Evolutionary conservation across 2,888 invertebrate species (phyloP).

Genomic region (Nomada fucata): DNA sequence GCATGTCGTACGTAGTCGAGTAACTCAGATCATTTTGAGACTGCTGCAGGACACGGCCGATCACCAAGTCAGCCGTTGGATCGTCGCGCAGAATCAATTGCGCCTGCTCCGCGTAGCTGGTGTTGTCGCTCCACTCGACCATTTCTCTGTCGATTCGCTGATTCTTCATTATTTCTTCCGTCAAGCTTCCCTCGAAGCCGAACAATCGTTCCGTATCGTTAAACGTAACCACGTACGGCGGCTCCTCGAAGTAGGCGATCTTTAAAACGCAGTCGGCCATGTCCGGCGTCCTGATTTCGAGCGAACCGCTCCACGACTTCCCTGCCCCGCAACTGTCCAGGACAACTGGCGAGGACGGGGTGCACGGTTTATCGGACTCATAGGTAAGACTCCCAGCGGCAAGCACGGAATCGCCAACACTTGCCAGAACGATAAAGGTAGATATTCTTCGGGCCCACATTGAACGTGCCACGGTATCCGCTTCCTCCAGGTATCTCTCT

Average conservation of each 20-base stretch:
- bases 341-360: constrained; percentile 61
- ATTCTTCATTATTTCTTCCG: constrained; percentile 33
- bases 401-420: constrained; percentile 49
- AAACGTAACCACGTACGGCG: constrained; percentile 58
- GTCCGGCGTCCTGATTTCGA: constrained; percentile 11
- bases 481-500: constrained; percentile 66
- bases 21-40: constrained; percentile 56
- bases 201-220: neutral
- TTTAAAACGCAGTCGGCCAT: constrained; percentile 61
- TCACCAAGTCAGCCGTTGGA: constrained; percentile 61
- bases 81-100: constrained; percentile 4
- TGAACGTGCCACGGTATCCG: constrained; percentile 36
- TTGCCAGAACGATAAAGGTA: constrained; percentile 65
- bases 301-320: constrained; percentile 19
- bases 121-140: constrained; percentile 43
- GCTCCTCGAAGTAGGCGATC: constrained; percentile 63
- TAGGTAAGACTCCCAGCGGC: constrained; percentile 67
- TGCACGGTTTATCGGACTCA: constrained; percentile 33
- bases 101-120: neutral
- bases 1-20: constrained; percentile 69
- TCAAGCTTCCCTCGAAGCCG: constrained; percentile 55
- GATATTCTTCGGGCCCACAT: constrained; percentile 67
- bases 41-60: constrained; percentile 70
- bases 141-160: neutral
- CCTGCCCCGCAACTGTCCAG: constrained; percentile 61